These are phyloP conservation scores for Eudasyphora cyanicolor DNA, from an alignment of 2,888 invertebrate species.

Conservation along the genomic window DNA sequence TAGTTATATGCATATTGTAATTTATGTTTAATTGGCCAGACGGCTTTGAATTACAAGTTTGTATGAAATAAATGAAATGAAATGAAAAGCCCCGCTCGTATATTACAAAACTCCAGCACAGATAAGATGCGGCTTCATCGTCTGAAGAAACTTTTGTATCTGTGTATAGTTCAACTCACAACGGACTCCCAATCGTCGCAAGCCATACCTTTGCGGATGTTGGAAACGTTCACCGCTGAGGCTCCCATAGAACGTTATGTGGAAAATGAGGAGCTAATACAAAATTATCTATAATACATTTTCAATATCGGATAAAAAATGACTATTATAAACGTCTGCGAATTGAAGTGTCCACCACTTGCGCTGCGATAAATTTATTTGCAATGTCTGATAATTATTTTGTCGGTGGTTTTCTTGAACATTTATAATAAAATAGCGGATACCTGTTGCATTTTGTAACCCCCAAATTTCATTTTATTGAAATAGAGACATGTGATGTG, in stretches of 20 bases:
- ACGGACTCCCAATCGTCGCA: conserved; percentile 78
- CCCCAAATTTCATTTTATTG: too few species aligned
- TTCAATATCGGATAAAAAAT: conserved; percentile 76
- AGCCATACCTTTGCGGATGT: conserved; percentile 88
- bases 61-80: too few species aligned
- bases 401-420: too few species aligned
- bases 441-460: too few species aligned
- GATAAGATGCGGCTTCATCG: conserved; percentile 78
- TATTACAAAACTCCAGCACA: conserved; percentile 74
- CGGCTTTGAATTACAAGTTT: too few species aligned
- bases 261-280: conserved; percentile 73
- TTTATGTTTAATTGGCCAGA: too few species aligned
- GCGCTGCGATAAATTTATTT: too few species aligned
- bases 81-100: conserved; percentile 75
- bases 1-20: too few species aligned
- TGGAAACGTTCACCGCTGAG: conserved; percentile 87
- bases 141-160: conserved; percentile 76
- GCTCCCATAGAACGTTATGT: conserved; percentile 76
- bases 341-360: conserved; percentile 84
- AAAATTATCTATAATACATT: conserved; percentile 76
- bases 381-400: too few species aligned
- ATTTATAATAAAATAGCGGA: too few species aligned
- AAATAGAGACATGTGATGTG: too few species aligned
- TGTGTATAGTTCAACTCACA: conserved; percentile 77
- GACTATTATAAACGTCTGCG: conserved; percentile 88